Evolutionary conservation across 2,888 invertebrate genomes (phyloP).

Genomic region (Petrolisthes manimaculis): DNA sequence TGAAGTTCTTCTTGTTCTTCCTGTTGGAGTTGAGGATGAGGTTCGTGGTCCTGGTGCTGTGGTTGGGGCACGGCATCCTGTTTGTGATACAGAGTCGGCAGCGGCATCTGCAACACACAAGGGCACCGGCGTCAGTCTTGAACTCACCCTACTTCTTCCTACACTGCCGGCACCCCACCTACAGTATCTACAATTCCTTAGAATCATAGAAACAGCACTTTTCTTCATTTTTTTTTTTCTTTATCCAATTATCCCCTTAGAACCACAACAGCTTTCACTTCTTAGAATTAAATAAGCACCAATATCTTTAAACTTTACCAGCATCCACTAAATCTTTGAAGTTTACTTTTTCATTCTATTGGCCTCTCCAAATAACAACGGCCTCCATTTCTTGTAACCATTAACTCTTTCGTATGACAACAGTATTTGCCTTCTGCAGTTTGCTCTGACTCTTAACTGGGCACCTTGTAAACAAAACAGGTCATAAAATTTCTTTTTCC

Average conservation of each 20-base stretch:
- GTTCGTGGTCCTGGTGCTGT: slow-evolving; percentile 29
- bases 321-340: too few species aligned
- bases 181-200: too few species aligned
- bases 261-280: not conserved
- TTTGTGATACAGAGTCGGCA: slow-evolving; percentile 50
- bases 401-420: too few species aligned
- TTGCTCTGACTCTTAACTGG: too few species aligned
- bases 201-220: not conserved
- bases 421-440: too few species aligned
- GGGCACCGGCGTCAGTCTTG: slow-evolving; percentile 53
- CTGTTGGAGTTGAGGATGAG: slow-evolving; percentile 14
- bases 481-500: too few species aligned
- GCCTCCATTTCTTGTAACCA: too few species aligned
- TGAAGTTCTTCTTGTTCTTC: slow-evolving; percentile 8
- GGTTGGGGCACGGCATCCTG: slow-evolving; percentile 41
- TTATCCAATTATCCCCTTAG: not conserved
- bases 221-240: not conserved
- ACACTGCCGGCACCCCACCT: slow-evolving; percentile 11
- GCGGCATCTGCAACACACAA: slow-evolving; percentile 61
- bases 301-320: too few species aligned
- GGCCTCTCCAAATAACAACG: too few species aligned
- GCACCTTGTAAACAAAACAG: too few species aligned
- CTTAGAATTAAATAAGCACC: not conserved
- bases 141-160: not conserved
- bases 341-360: too few species aligned